Evolutionary conservation across 2,888 invertebrate genomes (phyloP), one percentile per base, ranked within the genome.

Genomic region (Bombylius major): DNA sequence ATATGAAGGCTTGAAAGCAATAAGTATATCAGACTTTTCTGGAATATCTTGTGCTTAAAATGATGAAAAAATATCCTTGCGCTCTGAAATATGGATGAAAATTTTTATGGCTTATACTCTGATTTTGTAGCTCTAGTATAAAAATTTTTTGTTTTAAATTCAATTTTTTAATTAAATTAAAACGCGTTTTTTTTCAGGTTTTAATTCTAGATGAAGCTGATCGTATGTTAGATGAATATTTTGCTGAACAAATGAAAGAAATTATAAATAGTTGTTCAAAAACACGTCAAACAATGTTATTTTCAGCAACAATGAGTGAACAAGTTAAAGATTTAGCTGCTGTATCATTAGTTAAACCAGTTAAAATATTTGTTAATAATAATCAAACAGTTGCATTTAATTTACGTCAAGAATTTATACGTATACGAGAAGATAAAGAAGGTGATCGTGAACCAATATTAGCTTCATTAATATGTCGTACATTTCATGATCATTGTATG

Each of bases 281-380:
- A 56, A 91, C 87, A 14, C 80, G 97, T 11, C 98, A 99, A 75
- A 98, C 96, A 0, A 89, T 99, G 83, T 76, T 99, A 57, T 98
- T 98, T 77, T 98, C 98, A 0, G 99, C 99, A 44, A 99, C 99
- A 13, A 98, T 99, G 97, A 95, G 95, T n/a, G 97, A 97, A 55
- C 86, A 91, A 73, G 97, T 97, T n/a, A 87, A 93, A 72, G 95
- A 95, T 73, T 76, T 99, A 55, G 96, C 94, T 0, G 84, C 93
- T 0, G 90, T 99, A 3, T 96, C 97, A 0, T 77, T 99, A 34
- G 83, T 86, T 60, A 90, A 91, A 65, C 98, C 99, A 0, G 89
- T 97, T 36, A 89, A 89, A 70, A 81, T 99, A 56, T 99, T 98
- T 73, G 90, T 99, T 0, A 94, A 99, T 71, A 92, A 89, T 62